These are phyloP conservation scores for Drosophila mayri DNA, from an alignment of 1,140 invertebrate genomes.

Conservation along the genomic window DNA sequence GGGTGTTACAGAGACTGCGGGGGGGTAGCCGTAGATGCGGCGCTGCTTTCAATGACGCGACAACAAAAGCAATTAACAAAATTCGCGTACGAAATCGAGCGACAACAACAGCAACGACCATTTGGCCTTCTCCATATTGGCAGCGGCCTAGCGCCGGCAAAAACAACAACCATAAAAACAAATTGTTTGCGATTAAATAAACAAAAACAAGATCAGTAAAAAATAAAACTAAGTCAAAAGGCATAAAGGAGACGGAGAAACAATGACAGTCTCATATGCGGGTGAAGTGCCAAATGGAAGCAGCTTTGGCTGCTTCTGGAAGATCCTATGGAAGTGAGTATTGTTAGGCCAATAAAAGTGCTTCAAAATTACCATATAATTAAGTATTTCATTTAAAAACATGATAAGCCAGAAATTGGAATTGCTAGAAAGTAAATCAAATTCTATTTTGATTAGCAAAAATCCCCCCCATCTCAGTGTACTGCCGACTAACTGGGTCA, in stretches of 20 bases:
- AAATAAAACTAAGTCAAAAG: constrained; percentile 32
- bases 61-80: constrained; percentile 49
- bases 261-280: constrained; percentile 95
- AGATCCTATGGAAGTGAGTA: constrained; percentile 93
- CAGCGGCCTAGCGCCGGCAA: constrained; percentile 42
- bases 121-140: constrained; percentile 50
- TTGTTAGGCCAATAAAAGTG: background rate
- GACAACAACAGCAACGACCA: constrained; percentile 22
- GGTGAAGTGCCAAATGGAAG: constrained; percentile 95
- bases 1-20: constrained; percentile 11
- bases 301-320: constrained; percentile 96
- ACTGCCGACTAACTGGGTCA: constrained; percentile 43
- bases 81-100: constrained; percentile 54
- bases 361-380: background rate
- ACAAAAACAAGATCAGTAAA: constrained; percentile 34
- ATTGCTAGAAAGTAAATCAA: background rate
- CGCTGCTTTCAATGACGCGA: constrained; percentile 57
- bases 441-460: background rate
- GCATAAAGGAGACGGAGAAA: background rate
- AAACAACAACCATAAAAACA: constrained; percentile 30
- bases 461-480: background rate
- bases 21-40: constrained; percentile 49
- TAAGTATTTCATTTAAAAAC: background rate
- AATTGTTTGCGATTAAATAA: constrained; percentile 43
- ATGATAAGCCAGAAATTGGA: background rate